phyloP scores from a whole-genome alignment of 2,797 vertebrate species.

The Aselliscus stoliczkanus region DNA sequence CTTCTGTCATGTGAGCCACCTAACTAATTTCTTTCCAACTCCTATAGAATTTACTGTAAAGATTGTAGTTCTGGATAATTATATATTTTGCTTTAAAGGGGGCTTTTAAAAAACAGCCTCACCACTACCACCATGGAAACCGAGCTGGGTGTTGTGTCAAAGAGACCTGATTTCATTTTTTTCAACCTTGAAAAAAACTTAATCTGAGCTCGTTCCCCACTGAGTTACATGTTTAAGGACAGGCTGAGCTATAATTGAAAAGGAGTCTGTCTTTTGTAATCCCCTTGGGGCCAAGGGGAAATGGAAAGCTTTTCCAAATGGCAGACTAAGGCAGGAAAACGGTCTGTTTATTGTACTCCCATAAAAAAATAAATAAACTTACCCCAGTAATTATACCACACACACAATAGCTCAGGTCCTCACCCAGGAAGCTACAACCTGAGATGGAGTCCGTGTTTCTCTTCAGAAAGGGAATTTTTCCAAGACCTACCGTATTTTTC shows the following conservation, averaged over 20 bases:
- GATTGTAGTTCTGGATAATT: background rate
- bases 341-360: conserved; percentile 73
- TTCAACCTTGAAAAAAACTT: background rate
- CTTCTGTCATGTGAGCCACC: background rate
- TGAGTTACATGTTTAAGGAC: background rate
- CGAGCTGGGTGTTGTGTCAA: background rate
- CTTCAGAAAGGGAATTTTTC: background rate
- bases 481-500: background rate
- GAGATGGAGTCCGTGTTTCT: background rate
- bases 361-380: conserved; percentile 65
- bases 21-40: background rate
- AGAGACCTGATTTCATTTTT: background rate
- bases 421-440: conserved; percentile 46
- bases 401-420: background rate
- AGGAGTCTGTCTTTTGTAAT: conserved; percentile 70
- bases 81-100: background rate
- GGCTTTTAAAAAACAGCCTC: background rate
- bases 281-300: conserved; percentile 62
- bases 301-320: conserved; percentile 71
- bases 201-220: background rate
- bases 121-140: background rate
- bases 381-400: conserved; percentile 37
- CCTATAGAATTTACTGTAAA: background rate
- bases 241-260: conserved; percentile 54
- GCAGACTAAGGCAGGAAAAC: conserved; percentile 76